These are phyloP conservation scores for Cinara cedri DNA, from an alignment of 2,888 invertebrate genomes.

Conservation along the genomic window DNA sequence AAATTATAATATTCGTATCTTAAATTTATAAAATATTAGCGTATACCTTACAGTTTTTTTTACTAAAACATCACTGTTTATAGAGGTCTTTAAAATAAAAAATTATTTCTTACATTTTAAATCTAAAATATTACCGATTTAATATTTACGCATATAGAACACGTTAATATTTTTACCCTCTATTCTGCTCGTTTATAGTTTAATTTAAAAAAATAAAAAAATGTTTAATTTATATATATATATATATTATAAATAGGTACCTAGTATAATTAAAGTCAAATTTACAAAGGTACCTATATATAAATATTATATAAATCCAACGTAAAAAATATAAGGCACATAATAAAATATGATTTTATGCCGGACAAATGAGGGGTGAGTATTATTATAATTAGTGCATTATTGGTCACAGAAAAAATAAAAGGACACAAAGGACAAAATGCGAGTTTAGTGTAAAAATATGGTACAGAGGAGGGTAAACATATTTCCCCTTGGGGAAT, in stretches of 20 bases:
- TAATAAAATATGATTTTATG: constrained; percentile 44
- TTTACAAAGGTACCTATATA: background rate
- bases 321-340: constrained; percentile 6
- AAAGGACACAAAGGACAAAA: constrained; percentile 22
- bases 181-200: background rate
- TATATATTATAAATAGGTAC: background rate
- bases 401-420: constrained; percentile 37
- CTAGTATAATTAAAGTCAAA: constrained; percentile 8
- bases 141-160: no score
- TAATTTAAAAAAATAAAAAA: background rate
- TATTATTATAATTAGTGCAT: constrained; percentile 41
- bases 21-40: no score
- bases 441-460: constrained; percentile 21
- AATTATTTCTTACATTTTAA: no score
- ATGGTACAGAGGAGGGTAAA: constrained; percentile 23
- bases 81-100: no score
- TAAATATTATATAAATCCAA: background rate
- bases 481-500: constrained; percentile 44
- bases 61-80: no score
- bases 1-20: no score
- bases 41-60: no score
- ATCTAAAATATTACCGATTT: no score
- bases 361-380: constrained; percentile 1
- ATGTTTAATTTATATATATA: no score
- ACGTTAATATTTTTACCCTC: no score